Evolutionary conservation across 2,888 invertebrate species (phyloP).

Genomic region (Cephus runcator): DNA sequence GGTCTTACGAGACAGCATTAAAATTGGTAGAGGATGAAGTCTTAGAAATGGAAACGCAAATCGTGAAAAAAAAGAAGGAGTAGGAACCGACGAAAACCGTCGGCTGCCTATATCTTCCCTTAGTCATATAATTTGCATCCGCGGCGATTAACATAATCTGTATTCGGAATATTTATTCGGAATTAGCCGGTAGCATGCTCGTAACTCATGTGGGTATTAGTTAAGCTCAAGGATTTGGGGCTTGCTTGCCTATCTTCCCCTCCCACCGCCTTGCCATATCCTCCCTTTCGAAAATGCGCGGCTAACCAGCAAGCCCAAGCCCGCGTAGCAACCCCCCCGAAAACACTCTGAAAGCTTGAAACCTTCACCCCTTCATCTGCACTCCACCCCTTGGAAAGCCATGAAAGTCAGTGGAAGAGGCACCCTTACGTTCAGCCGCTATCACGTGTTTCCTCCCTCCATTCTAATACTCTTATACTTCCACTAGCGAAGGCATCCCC

Average conservation of each 20-base stretch:
- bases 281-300: slow-evolving; percentile 1
- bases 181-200: slow-evolving; percentile 58
- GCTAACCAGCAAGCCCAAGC: background rate
- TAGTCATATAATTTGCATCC: slow-evolving; percentile 61
- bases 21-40: background rate
- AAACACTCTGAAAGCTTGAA: background rate
- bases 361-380: background rate
- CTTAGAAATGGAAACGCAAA: background rate
- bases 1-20: background rate
- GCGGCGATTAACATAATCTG: slow-evolving; percentile 64
- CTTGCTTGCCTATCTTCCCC: slow-evolving; percentile 45
- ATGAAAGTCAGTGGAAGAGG: background rate
- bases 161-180: slow-evolving; percentile 65
- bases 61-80: background rate
- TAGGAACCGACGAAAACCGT: background rate
- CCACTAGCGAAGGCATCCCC: background rate
- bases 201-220: slow-evolving; percentile 64
- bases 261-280: slow-evolving; percentile 2
- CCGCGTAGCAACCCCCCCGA: background rate
- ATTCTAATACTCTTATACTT: background rate
- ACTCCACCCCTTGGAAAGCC: background rate
- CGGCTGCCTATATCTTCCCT: slow-evolving; percentile 27
- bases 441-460: slow-evolving; percentile 39
- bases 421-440: slow-evolving; percentile 26
- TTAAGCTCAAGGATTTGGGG: slow-evolving; percentile 62